A percentile compares a stretch with the other conserved stretches of the same genome.
These are phyloP conservation scores for Sinocyclocheilus grahami DNA, from an alignment of 2,113 vertebrate genomes.

Conservation along the genomic window DNA sequence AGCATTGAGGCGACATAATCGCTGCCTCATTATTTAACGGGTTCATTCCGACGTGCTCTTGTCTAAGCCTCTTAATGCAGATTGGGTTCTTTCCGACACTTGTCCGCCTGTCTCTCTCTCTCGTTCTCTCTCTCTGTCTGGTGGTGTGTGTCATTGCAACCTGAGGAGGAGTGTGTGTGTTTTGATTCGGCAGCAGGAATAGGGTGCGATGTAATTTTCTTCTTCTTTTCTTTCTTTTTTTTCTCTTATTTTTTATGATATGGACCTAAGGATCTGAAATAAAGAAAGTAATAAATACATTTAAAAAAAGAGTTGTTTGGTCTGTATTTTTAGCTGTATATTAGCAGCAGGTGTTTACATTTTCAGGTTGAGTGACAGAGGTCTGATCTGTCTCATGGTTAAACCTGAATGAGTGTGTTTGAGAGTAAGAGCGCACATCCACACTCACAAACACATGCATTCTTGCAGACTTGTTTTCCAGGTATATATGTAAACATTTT, in stretches of 20 bases:
- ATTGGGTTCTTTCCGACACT: slow-evolving; percentile 57
- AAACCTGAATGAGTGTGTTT: neutral
- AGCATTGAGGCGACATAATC: slow-evolving; percentile 65
- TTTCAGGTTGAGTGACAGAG: neutral
- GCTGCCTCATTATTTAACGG: slow-evolving; percentile 67
- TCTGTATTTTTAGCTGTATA: neutral
- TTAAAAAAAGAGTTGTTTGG: neutral
- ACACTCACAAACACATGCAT: neutral
- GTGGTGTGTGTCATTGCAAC: neutral
- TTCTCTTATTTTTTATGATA: no score
- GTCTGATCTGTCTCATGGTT: neutral
- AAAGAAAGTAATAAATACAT: no score
- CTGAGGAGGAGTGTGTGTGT: slow-evolving; percentile 62
- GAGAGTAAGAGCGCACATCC: neutral
- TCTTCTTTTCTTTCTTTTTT: no score
- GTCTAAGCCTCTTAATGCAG: slow-evolving; percentile 71
- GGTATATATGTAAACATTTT: neutral
- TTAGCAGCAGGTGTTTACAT: neutral
- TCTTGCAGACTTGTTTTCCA: neutral
- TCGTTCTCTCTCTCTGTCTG: slow-evolving; percentile 40
- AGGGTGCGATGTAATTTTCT: neutral
- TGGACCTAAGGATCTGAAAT: no score
- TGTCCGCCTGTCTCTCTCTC: slow-evolving; percentile 4
- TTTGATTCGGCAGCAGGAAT: slow-evolving; percentile 33
- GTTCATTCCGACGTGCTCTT: slow-evolving; percentile 69